Conservation (phyloP, 2,113 vertebrate genomes). For the Datnioides undecimradiatus region DNA sequence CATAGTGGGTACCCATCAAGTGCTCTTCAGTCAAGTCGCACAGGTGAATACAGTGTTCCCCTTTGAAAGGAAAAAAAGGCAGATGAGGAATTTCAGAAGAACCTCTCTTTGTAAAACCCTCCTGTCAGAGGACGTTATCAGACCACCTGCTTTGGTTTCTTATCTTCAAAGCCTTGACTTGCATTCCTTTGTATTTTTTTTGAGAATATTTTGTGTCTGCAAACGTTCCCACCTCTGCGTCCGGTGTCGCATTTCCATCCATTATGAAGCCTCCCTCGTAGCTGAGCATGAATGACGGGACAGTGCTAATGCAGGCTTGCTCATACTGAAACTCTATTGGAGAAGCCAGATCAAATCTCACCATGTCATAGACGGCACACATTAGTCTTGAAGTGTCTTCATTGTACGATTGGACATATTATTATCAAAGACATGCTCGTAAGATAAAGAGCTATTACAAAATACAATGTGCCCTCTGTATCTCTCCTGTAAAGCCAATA, state of each 20-base stretch:
- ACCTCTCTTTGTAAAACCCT: constrained; percentile 44
- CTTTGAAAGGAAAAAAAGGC: not conserved
- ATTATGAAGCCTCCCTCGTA: constrained; percentile 67
- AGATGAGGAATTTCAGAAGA: constrained; percentile 16
- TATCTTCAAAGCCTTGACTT: constrained; percentile 70
- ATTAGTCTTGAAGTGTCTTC: constrained; percentile 52
- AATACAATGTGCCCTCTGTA: constrained; percentile 65
- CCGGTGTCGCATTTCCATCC: constrained; percentile 76
- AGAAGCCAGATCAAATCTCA: constrained; percentile 68
- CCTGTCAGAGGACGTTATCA: constrained; percentile 56
- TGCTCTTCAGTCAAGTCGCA: not conserved
- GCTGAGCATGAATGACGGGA: constrained; percentile 65
- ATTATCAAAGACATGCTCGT: constrained; percentile 67
- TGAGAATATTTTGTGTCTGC: constrained; percentile 59
- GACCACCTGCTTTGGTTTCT: constrained; percentile 62
- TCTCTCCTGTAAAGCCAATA: constrained; percentile 40
- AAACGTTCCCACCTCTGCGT: constrained; percentile 76
- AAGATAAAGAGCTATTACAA: constrained; percentile 49
- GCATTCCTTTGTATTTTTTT: constrained; percentile 70
- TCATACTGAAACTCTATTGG: constrained; percentile 31
- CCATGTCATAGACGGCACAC: constrained; percentile 50
- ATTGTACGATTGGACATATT: constrained; percentile 60
- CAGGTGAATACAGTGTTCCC: constrained; percentile 10
- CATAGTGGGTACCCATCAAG: not conserved
- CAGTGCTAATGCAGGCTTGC: constrained; percentile 56